phyloP scores from a whole-genome alignment of 2,113 vertebrate genomes.

The Chaenogobius annularis region DNA sequence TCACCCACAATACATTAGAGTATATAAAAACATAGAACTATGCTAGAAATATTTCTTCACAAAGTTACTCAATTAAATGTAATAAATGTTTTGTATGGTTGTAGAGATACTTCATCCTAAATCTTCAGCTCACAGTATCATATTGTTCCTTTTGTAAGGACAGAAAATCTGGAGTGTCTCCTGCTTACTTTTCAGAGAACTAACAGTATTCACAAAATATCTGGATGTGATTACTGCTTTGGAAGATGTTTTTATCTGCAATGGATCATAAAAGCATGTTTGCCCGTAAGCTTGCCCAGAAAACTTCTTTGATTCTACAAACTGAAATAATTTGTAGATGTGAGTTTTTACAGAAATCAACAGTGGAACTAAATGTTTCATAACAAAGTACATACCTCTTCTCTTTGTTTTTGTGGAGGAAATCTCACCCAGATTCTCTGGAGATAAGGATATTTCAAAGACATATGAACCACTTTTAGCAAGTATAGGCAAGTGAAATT shows the following conservation, averaged over 20 bases:
- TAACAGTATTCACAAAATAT: background rate
- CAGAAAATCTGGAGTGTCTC: constrained; percentile 11
- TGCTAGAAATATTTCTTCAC: too few relatives aligned
- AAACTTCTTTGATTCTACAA: constrained; percentile 1
- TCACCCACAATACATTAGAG: constrained; percentile 15
- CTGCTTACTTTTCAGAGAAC: background rate
- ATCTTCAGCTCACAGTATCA: constrained; percentile 7
- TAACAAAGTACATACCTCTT: background rate
- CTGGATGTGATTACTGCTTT: constrained; percentile 43
- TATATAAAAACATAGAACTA: too few relatives aligned
- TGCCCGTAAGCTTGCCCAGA: constrained; percentile 10
- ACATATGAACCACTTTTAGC: too few relatives aligned
- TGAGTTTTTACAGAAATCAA: background rate
- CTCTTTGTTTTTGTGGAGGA: background rate
- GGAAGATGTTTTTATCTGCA: constrained; percentile 33
- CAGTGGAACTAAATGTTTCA: background rate
- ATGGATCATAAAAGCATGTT: constrained; percentile 30
- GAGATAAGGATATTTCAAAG: background rate
- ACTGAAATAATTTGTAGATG: constrained; percentile 11
- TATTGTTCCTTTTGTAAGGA: background rate
- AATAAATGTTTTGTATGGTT: background rate
- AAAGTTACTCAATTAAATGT: too few relatives aligned
- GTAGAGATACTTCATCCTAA: background rate
- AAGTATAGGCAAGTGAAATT: too few relatives aligned
- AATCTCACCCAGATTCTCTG: background rate